These are phyloP conservation scores for Helleia helle DNA, from an alignment of 2,888 invertebrate genomes.

Conservation along the genomic window DNA sequence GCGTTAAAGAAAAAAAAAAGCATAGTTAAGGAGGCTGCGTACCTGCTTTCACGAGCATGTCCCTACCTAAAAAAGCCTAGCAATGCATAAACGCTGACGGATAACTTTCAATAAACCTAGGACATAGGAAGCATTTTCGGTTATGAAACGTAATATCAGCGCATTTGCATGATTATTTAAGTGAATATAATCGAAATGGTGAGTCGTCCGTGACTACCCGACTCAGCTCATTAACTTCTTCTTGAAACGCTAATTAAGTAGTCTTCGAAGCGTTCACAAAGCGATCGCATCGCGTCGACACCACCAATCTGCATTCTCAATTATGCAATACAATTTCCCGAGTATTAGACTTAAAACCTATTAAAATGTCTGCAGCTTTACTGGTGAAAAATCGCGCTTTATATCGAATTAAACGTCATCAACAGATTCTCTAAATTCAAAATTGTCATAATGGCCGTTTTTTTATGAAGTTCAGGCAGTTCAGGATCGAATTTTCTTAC, in stretches of 20 bases:
- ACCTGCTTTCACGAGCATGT: no score
- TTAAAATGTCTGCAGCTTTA: slow-evolving; percentile 21
- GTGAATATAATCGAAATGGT: slow-evolving; percentile 22
- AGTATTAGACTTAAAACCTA: slow-evolving; percentile 29
- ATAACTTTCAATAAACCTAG: no score
- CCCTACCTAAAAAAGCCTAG: no score
- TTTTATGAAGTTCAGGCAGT: no score
- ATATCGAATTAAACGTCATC: slow-evolving; percentile 16
- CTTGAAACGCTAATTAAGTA: slow-evolving; percentile 52
- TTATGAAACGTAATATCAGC: no score
- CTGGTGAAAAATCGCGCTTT: slow-evolving; percentile 11
- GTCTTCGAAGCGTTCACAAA: slow-evolving; percentile 51
- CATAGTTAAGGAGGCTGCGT: no score
- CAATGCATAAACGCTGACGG: no score
- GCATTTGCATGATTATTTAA: slow-evolving; percentile 14
- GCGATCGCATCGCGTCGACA: slow-evolving; percentile 38
- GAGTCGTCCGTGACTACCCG: slow-evolving; percentile 23
- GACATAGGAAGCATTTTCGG: no score
- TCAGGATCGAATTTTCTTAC: no score
- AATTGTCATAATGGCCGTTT: no score
- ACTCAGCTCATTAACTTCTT: slow-evolving; percentile 51
- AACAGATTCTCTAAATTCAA: no score
- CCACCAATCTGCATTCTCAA: slow-evolving; percentile 30
- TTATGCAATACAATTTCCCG: slow-evolving; percentile 15
- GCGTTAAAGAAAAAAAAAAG: no score